Conservation (phyloP, 2,888 invertebrate species). For the Mythimna lalbum region DNA sequence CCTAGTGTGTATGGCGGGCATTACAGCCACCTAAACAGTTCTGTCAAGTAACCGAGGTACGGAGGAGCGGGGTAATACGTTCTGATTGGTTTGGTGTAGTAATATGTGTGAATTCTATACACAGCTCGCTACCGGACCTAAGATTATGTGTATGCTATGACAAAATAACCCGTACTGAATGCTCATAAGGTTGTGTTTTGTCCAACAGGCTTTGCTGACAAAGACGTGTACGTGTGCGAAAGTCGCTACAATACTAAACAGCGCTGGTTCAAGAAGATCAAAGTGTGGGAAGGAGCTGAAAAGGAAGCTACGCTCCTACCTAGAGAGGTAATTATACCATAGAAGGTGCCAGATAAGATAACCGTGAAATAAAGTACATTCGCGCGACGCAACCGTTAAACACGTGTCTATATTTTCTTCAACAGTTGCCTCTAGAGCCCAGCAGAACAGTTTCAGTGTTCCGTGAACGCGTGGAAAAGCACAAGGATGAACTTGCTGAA, state of each 20-base stretch:
- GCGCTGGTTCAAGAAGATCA: conserved; percentile 98
- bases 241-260: conserved; percentile 97
- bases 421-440: conserved; percentile 94
- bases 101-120: too few relatives aligned
- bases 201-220: conserved; percentile 93
- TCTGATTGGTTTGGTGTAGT: too few relatives aligned
- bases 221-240: conserved; percentile 99
- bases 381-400: too few relatives aligned
- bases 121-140: too few relatives aligned
- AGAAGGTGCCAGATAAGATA: too few relatives aligned
- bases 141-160: not conserved
- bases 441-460: conserved; percentile 98
- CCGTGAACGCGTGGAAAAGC: conserved; percentile 96
- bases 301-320: conserved; percentile 81
- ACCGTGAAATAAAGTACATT: too few relatives aligned
- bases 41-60: too few relatives aligned
- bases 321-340: conserved; percentile 83
- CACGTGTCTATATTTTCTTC: not conserved
- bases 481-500: conserved; percentile 96
- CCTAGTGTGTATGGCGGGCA: too few relatives aligned
- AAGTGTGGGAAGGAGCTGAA: conserved; percentile 92
- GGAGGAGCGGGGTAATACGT: too few relatives aligned
- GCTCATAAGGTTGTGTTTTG: not conserved
- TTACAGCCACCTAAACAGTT: too few relatives aligned
- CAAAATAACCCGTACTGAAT: not conserved